These are phyloP conservation scores for Athalia circularis DNA, from an alignment of 2,888 invertebrate species.

Conservation along the genomic window DNA sequence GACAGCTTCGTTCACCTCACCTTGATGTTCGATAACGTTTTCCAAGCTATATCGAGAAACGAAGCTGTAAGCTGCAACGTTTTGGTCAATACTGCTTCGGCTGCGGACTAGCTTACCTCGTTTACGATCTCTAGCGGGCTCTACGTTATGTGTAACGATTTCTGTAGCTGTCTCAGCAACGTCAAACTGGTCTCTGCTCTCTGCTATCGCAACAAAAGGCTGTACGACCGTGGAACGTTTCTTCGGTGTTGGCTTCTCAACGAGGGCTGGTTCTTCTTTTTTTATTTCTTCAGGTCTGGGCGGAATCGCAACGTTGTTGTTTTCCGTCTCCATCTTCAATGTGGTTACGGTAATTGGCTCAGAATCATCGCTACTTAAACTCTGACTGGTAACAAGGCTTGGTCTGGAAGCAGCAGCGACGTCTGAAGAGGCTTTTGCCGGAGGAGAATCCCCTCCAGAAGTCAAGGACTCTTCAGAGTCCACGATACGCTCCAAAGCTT, in stretches of 20 bases:
- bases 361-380: not conserved
- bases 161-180: not conserved
- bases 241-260: too few relatives aligned
- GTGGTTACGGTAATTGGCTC: not conserved
- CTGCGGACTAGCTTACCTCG: slow-evolving; percentile 71
- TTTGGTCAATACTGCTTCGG: slow-evolving; percentile 56
- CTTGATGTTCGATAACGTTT: slow-evolving; percentile 50
- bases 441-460: slow-evolving; percentile 70
- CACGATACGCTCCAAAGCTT: slow-evolving; percentile 69
- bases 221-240: too few relatives aligned
- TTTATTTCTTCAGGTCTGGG: too few relatives aligned
- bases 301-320: too few relatives aligned
- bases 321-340: not conserved
- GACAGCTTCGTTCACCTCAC: slow-evolving; percentile 45
- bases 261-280: too few relatives aligned
- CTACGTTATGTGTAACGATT: slow-evolving; percentile 54
- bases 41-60: slow-evolving; percentile 59
- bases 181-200: not conserved
- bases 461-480: slow-evolving; percentile 71
- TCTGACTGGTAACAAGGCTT: not conserved
- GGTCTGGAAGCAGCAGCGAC: slow-evolving; percentile 62
- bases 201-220: too few relatives aligned
- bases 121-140: slow-evolving; percentile 64
- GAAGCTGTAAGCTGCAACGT: slow-evolving; percentile 62
- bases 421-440: slow-evolving; percentile 62